Percentiles rank a stretch among this genome's conserved stretches.
Conservation (phyloP, 1,140 invertebrate species). For the Brachionus paranguensis region DNA sequence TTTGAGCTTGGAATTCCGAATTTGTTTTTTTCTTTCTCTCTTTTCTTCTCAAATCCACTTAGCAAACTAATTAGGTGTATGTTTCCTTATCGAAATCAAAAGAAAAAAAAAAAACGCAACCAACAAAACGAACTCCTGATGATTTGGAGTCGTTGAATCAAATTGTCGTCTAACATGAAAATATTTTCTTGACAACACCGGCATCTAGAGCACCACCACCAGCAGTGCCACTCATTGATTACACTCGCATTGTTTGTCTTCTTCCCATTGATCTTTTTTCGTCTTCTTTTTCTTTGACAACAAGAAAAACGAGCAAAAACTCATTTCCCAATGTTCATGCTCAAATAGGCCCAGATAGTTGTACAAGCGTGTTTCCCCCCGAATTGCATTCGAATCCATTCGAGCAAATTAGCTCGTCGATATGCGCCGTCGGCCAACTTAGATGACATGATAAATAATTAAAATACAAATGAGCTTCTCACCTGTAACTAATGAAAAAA, state of each 20-base stretch:
- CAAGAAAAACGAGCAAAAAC: background rate
- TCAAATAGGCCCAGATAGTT: background rate
- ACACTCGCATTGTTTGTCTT: background rate
- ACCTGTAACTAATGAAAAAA: slow-evolving; percentile 21
- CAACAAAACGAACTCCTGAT: slow-evolving; percentile 7
- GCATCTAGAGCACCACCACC: slow-evolving; percentile 1
- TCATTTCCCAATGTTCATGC: slow-evolving; percentile 26
- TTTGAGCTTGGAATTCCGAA: background rate
- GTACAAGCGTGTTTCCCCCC: background rate
- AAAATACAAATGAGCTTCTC: slow-evolving; percentile 25
- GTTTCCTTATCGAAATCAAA: slow-evolving; percentile 8
- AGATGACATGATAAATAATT: slow-evolving; percentile 35
- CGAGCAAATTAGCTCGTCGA: slow-evolving; percentile 13
- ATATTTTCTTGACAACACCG: background rate
- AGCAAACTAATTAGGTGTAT: slow-evolving; percentile 36
- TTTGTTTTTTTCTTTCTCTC: background rate
- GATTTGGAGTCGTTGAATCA: background rate
- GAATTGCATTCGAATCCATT: background rate
- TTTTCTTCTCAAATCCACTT: slow-evolving; percentile 17
- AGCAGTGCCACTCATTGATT: slow-evolving; percentile 7
- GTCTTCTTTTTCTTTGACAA: background rate
- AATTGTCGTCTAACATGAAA: slow-evolving; percentile 26
- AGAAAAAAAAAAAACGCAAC: background rate
- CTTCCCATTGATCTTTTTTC: background rate
- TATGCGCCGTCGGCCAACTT: background rate